Evolutionary conservation across 2,888 invertebrate species (phyloP), one percentile per base, ranked within the genome.

Genomic region (Xanthia togata): DNA sequence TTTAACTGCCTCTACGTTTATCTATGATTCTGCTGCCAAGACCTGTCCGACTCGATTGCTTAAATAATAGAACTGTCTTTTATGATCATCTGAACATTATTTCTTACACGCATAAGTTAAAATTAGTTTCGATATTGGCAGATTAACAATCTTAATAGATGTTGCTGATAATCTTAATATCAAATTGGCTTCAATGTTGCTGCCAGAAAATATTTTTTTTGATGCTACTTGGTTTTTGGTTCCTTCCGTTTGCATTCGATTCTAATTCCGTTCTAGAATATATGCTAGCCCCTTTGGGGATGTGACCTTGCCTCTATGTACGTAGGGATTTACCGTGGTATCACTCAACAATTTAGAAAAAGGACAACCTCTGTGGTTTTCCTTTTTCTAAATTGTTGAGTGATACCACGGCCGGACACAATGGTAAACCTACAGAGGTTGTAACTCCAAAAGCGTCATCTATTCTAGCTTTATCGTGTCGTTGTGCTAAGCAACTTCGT

Each of bases 21-120:
- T 74, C 71, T 70, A 70, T 57, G 63, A 60, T 67, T 71, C 67
- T 71, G 68, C 73, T 81, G 72, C 84, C 76, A 81, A 86, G 69
- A 77, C 68, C 50, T 68, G 69, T 70, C 62, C 38, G n/a, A 59
- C 53, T 59, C 31, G 31, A 79, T 85, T 78, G 55, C 76, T 67
- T 71, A 63, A 74, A 76, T 73, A 72, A 74, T 69, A 62, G 14
- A 59, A 35, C 50, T 53, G 47, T 73, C 57, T 38, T 70, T 53
- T 60, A 68, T 53, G 80, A 72, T 59, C 55, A 1, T 59, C 26
- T 59, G 1, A 78, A 71, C 26, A 64, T 59, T 38, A 73, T 73
- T 55, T 82, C 23, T 70, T 17, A 23, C 35, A 76, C n/a, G n/a
- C n/a, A 31, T 70, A n/a, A 26, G 4, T 71, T 38, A 11, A 63